phyloP scores from a whole-genome alignment of 2,113 vertebrate genomes.

The Cyanoliseus patagonus region DNA sequence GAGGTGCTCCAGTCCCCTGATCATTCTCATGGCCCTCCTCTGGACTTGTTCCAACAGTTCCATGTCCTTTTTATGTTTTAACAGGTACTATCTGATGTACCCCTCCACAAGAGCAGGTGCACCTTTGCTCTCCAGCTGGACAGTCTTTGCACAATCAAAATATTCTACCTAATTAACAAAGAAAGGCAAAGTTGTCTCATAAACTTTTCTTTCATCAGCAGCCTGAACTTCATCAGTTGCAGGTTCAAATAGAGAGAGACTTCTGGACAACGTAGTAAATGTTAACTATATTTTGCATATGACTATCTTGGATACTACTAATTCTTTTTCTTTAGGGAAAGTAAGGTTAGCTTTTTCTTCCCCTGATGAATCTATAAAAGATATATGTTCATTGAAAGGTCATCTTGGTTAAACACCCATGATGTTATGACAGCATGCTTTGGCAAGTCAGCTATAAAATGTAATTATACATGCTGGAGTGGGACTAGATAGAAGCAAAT shows the following conservation, averaged over 20 bases:
- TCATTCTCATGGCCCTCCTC: no score
- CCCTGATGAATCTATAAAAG: neutral
- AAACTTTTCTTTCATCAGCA: neutral
- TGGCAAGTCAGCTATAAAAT: neutral
- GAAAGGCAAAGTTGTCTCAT: neutral
- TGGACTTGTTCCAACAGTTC: no score
- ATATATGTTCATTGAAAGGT: neutral
- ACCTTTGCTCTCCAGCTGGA: fast-evolving
- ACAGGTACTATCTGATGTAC: neutral
- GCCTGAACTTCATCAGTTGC: neutral
- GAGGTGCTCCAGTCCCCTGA: no score
- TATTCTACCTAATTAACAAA: neutral
- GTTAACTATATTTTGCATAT: neutral
- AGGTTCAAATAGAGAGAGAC: neutral
- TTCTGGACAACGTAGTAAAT: neutral
- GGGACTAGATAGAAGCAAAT: neutral
- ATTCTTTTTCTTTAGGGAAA: neutral
- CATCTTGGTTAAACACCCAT: neutral
- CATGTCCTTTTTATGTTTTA: neutral
- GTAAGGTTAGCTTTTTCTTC: neutral
- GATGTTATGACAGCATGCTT: neutral
- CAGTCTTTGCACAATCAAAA: neutral
- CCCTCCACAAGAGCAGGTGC: neutral
- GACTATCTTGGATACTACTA: neutral
- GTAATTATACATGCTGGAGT: neutral